Percentiles rank a stretch among this genome's conserved stretches.
phyloP scores from a whole-genome alignment of 2,797 vertebrate genomes.

The Tauraco hartlaubi region DNA sequence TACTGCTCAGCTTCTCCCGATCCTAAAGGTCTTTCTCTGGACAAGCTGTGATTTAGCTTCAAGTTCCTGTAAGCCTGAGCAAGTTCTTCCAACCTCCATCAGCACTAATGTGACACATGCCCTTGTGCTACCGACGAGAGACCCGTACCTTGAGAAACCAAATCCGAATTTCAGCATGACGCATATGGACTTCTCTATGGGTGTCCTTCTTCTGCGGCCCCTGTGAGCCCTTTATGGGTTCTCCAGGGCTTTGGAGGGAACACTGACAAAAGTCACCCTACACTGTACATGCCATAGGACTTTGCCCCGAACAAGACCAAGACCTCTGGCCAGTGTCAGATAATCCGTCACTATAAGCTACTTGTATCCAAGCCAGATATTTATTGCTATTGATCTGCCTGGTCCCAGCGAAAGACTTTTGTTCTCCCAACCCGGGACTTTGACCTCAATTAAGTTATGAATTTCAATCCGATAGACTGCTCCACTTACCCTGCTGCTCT shows the following conservation, averaged over 20 bases:
- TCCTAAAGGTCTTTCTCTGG: constrained; percentile 47
- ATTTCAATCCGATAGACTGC: constrained; percentile 99
- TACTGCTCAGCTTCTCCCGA: neutral
- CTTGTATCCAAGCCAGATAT: constrained; percentile 93
- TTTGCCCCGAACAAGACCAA: constrained; percentile 77
- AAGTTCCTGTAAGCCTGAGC: constrained; percentile 60
- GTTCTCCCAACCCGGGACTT: constrained; percentile 94
- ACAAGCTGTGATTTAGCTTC: constrained; percentile 57
- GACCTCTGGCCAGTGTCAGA: constrained; percentile 84
- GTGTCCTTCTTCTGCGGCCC: neutral
- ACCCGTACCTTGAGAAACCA: constrained; percentile 1
- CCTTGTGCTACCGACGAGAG: neutral
- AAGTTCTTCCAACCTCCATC: constrained; percentile 68
- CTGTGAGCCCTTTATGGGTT: neutral
- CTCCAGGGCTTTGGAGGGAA: constrained; percentile 37
- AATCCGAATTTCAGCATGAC: neutral
- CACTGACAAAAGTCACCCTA: constrained; percentile 59
- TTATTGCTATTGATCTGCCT: constrained; percentile 99
- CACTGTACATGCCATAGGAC: constrained; percentile 40
- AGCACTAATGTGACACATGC: constrained; percentile 51
- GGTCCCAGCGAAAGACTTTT: constrained; percentile 96
- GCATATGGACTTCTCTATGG: neutral
- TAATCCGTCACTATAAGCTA: constrained; percentile 85
- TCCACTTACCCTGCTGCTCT: constrained; percentile 90
- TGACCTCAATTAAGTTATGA: constrained; percentile 99